These are phyloP conservation scores for Vireo altiloquus DNA, from an alignment of 2,113 vertebrate genomes.

Conservation along the genomic window DNA sequence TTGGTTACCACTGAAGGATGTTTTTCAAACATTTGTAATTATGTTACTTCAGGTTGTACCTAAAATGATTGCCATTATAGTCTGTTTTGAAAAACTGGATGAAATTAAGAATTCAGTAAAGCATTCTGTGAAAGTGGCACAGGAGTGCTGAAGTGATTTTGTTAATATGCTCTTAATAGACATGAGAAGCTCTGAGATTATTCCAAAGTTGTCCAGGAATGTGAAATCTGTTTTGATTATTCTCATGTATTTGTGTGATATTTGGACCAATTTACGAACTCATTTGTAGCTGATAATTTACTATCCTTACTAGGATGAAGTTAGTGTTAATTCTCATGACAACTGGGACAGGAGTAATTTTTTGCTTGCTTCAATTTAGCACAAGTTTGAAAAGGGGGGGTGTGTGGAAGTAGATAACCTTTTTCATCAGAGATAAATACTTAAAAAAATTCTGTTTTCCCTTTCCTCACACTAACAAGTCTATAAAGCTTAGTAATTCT, in stretches of 20 bases:
- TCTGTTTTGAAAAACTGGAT: background rate
- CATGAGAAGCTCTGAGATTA: background rate
- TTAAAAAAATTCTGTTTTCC: background rate
- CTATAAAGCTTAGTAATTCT: background rate
- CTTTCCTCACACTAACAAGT: background rate
- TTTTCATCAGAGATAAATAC: background rate
- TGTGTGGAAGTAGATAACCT: background rate
- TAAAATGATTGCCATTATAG: background rate
- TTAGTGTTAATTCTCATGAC: background rate
- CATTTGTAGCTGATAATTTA: background rate
- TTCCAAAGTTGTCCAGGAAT: background rate
- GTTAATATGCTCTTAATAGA: background rate
- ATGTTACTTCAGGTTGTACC: background rate
- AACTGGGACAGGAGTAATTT: background rate
- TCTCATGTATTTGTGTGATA: background rate
- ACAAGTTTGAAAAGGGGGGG: rapidly evolving
- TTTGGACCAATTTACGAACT: background rate
- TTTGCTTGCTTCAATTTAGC: background rate
- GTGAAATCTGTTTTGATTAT: background rate
- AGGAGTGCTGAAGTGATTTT: background rate
- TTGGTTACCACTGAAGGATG: background rate
- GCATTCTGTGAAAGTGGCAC: background rate
- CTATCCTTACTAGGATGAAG: background rate
- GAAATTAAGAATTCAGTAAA: background rate
- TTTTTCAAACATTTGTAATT: background rate